Evolutionary conservation across 2,888 invertebrate species (phyloP).

Genomic region (Miltochrista miniata): DNA sequence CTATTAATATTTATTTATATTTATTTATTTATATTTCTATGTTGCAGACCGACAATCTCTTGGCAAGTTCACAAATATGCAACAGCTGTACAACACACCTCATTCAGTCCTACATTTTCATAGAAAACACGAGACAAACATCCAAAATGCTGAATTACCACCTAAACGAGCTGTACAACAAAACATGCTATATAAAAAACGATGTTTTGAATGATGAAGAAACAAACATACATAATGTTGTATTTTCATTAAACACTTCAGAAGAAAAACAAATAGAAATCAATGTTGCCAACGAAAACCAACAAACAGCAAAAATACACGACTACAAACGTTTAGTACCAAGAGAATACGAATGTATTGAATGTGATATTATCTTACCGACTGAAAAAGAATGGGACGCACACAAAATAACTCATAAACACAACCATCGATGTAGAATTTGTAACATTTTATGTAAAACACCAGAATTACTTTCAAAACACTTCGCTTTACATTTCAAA

Average conservation of each 20-base stretch:
- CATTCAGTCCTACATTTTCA: conserved; percentile 23
- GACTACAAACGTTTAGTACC: neutral
- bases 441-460: neutral
- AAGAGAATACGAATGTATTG: neutral
- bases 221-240: neutral
- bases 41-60: conserved; percentile 14
- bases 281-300: neutral
- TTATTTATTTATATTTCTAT: too few species aligned
- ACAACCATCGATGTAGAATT: neutral
- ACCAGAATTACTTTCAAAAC: neutral
- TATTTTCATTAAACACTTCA: neutral
- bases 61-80: conserved; percentile 16
- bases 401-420: neutral
- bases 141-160: conserved; percentile 8
- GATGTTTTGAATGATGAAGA: neutral
- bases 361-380: neutral
- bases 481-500: neutral
- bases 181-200: neutral
- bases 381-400: neutral
- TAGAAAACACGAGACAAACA: conserved; percentile 14
- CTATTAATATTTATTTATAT: too few species aligned
- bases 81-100: conserved; percentile 19
- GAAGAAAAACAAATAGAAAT: neutral
- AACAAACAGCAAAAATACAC: neutral
- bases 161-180: conserved; percentile 8